A percentile compares a stretch with the other conserved stretches of the same genome.
phyloP scores from a whole-genome alignment of 2,797 vertebrate species.

The Saguinus oedipus region DNA sequence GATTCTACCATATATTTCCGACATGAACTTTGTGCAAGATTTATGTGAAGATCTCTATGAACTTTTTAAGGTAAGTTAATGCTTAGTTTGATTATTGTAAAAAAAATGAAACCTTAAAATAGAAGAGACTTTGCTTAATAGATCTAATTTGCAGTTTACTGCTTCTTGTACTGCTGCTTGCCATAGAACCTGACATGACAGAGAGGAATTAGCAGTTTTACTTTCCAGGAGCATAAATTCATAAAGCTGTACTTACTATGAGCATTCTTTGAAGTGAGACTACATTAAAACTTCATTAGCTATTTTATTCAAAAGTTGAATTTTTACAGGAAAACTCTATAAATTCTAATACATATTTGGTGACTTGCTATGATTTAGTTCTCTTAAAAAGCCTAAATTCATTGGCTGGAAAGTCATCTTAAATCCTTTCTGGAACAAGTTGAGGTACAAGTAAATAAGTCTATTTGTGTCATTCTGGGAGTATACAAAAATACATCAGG shows the following conservation, averaged over 20 bases:
- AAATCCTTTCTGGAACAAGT: constrained; percentile 18
- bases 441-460: not conserved
- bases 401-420: not conserved
- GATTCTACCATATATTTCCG: constrained; percentile 94
- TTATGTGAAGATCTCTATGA: constrained; percentile 98
- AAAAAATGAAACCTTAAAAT: constrained; percentile 26
- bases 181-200: not conserved
- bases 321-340: constrained; percentile 23
- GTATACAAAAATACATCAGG: not conserved
- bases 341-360: constrained; percentile 11
- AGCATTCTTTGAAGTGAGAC: constrained; percentile 1
- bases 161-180: not conserved
- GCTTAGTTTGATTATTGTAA: constrained; percentile 22
- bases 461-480: not conserved
- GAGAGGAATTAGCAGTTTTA: constrained; percentile 1
- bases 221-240: not conserved
- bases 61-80: constrained; percentile 91
- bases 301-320: constrained; percentile 16
- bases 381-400: not conserved
- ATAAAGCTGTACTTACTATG: not conserved
- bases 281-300: not conserved
- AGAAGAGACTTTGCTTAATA: not conserved
- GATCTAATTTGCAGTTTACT: not conserved
- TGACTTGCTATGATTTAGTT: constrained; percentile 12
- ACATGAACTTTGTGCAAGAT: constrained; percentile 99